phyloP scores from a whole-genome alignment of 2,113 vertebrate species.

The Tringa solitaria region DNA sequence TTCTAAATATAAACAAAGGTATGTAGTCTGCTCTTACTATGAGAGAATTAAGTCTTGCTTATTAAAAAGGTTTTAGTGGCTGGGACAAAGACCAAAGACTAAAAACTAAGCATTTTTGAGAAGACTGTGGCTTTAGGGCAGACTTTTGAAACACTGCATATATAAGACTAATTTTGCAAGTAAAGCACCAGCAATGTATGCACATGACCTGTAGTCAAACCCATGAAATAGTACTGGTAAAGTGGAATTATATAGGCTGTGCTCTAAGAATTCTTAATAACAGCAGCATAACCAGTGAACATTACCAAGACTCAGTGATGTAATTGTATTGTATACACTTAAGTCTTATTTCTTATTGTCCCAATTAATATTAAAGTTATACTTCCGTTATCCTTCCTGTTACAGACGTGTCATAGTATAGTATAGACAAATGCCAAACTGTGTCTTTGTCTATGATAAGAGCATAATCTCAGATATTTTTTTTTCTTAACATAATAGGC shows the following conservation, averaged over 20 bases:
- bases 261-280: neutral
- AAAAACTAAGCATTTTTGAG: neutral
- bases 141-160: neutral
- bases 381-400: conserved; percentile 2
- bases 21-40: neutral
- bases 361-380: conserved; percentile 31
- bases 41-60: neutral
- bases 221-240: neutral
- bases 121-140: neutral
- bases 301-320: neutral
- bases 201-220: neutral
- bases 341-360: conserved; percentile 33
- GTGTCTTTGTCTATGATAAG: neutral
- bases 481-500: neutral
- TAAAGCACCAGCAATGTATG: neutral
- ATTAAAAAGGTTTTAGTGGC: neutral
- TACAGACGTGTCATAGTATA: neutral
- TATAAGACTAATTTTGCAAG: neutral
- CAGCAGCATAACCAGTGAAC: neutral
- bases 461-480: neutral
- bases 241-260: neutral
- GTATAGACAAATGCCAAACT: neutral
- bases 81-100: neutral
- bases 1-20: neutral
- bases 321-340: neutral